Conservation (phyloP, 37 sponge, comb jelly and placozoan species). For the Haliclona indistincta region DNA sequence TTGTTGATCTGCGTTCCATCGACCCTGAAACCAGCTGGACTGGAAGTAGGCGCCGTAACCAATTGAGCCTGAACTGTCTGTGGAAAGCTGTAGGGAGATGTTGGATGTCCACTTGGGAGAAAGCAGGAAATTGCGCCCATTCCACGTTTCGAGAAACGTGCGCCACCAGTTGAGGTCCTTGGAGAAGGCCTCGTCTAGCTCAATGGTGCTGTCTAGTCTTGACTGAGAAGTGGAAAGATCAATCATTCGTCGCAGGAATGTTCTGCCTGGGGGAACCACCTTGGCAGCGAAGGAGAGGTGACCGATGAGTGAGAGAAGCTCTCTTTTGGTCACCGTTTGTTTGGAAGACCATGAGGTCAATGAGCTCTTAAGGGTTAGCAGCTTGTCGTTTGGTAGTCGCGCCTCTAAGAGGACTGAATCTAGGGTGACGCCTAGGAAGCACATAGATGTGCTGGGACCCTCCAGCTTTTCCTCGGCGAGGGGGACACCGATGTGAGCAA, state of each 20-base stretch:
- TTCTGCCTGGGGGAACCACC: too few species aligned
- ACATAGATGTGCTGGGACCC: too few species aligned
- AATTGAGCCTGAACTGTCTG: slow-evolving; percentile 10
- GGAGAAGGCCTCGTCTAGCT: not conserved
- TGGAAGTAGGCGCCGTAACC: slow-evolving; percentile 19
- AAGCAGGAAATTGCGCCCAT: slow-evolving; percentile 10
- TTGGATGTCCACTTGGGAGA: slow-evolving; percentile 8
- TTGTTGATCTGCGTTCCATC: not conserved
- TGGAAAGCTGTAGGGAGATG: not conserved
- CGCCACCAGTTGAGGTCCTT: slow-evolving; percentile 14
- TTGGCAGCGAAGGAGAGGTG: too few species aligned
- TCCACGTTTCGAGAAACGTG: not conserved
- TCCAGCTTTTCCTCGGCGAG: not conserved
- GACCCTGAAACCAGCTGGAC: not conserved
- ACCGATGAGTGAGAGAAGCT: too few species aligned
- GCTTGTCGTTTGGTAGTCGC: too few species aligned
- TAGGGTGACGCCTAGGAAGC: too few species aligned
- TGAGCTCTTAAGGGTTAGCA: too few species aligned
- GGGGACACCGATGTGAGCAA: not conserved
- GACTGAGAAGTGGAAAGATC: too few species aligned
- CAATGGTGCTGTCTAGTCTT: not conserved
- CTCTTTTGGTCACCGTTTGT: too few species aligned
- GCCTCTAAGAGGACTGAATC: too few species aligned
- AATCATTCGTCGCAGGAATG: too few species aligned
- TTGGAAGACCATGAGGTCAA: too few species aligned